Base-by-base conservation (phyloP, 2,113 vertebrate species). In the Chaetops frenatus region DNA sequence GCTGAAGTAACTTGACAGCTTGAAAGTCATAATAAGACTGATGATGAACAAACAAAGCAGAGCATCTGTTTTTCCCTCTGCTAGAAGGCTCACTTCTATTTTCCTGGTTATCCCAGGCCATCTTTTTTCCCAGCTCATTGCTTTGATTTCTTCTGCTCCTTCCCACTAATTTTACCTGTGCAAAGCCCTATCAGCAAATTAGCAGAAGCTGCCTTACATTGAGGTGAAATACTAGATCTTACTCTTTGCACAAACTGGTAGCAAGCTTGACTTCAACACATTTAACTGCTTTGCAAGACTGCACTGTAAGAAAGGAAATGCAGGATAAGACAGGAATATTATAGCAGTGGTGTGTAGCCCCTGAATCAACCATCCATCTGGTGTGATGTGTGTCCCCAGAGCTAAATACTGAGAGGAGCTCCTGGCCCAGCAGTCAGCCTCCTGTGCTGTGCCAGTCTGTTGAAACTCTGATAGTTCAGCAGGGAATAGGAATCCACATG, bases 21-120 rank as follows among this genome's bases (percentile, higher is more conserved):
- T 93, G 76, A 93, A 96, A 93, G 58, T 69, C 56, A 14, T 24
- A 51, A 72, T 76, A 89, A 76, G 74, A 76, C 48, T 76, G 53
- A 87, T 20, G 23, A 87, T 57, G 36, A 92, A 65, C 71, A 53
- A 56, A 86, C 72, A 86, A 45, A 67, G 53, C 25, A 86, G 81
- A 78, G 28, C 64, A 90, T 71, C 74, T 83, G 50, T 3, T 87
- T 87, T 35, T 80, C 1, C 14, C 38, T 44, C 28, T 71, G 48
- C n/a, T 77, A 24, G 47, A 42, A 91, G 64, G 27, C 15, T 71
- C 7, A 42, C 64, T 92, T 93, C 40, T 72, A 7, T 60, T 92
- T 83, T 83, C 42, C 67, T 57, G 61, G 11, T 36, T 88, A 67
- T 57, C 40, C 20, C 44, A 84, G 53, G 20, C 60, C 3, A 1